phyloP scores from a whole-genome alignment of 1,140 invertebrate genomes.

The Philopotamus ludificatus region DNA sequence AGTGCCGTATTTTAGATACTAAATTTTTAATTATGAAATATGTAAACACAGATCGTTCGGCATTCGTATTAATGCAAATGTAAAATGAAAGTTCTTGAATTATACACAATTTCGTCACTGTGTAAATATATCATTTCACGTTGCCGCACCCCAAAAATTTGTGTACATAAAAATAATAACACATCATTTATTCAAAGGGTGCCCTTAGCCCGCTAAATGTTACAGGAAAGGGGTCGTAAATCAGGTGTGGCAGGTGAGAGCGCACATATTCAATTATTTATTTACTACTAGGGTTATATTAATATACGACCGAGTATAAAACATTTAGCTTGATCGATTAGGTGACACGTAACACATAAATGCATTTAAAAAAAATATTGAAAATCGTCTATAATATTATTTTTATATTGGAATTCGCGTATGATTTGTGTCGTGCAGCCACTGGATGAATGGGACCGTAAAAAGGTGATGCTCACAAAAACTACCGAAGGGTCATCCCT shows the following conservation, averaged over 20 bases:
- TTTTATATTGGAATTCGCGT: not conserved
- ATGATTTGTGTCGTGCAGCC: not conserved
- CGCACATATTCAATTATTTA: constrained; percentile 4
- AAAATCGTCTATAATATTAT: no score
- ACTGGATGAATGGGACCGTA: constrained; percentile 10
- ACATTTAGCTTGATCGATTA: no score
- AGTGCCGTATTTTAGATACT: no score
- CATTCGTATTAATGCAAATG: not conserved
- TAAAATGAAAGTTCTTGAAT: no score
- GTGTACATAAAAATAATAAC: constrained; percentile 27
- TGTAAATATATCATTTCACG: not conserved
- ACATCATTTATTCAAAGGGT: constrained; percentile 28
- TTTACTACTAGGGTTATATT: no score
- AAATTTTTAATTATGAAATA: no score
- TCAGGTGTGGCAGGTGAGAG: constrained; percentile 12
- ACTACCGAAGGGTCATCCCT: constrained; percentile 14
- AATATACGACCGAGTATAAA: no score
- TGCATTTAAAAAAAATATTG: no score
- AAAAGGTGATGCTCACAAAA: constrained; percentile 23
- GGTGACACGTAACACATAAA: no score
- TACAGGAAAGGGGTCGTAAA: constrained; percentile 9
- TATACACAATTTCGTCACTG: no score
- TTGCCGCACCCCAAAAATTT: not conserved
- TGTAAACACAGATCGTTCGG: no score
- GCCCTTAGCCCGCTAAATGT: not conserved